These are phyloP conservation scores for Morbakka virulenta DNA, from an alignment of 30 jellyfish, hydroid and myxozoan species.

Conservation along the genomic window DNA sequence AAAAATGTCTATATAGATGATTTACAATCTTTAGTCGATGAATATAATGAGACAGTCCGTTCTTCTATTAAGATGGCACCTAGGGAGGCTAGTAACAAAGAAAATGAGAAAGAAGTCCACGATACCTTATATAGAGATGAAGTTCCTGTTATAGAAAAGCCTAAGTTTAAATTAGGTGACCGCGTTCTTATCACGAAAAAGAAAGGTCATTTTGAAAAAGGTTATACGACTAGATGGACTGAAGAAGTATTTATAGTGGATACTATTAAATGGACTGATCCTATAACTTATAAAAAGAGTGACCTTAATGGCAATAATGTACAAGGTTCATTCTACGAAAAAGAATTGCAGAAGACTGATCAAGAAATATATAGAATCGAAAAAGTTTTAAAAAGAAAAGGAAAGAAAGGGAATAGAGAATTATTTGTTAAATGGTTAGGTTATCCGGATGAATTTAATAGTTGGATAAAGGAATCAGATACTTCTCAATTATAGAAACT, in stretches of 20 bases:
- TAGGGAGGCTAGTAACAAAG: slow-evolving; percentile 1
- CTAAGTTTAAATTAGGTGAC: not conserved
- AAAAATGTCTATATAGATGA: too few species aligned
- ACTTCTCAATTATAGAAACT: too few species aligned
- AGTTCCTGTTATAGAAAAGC: not conserved
- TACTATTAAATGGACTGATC: not conserved
- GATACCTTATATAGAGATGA: too few species aligned
- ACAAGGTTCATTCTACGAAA: too few species aligned
- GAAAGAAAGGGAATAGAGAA: not conserved
- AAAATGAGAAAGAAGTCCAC: not conserved
- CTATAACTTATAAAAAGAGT: too few species aligned
- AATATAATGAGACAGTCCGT: too few species aligned
- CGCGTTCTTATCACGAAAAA: not conserved
- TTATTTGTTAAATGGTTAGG: not conserved
- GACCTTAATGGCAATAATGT: too few species aligned
- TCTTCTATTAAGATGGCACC: too few species aligned
- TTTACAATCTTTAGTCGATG: too few species aligned
- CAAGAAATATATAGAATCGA: not conserved
- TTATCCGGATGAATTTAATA: slow-evolving; percentile 3
- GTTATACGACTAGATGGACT: not conserved
- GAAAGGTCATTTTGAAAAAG: not conserved
- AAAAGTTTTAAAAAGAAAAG: not conserved
- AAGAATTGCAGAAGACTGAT: too few species aligned
- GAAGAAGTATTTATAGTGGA: not conserved
- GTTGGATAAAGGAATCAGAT: too few species aligned